Evolutionary conservation across 2,888 invertebrate genomes (phyloP), one percentile per base, ranked within the genome.

Genomic region (Eristalinus sepulchralis): DNA sequence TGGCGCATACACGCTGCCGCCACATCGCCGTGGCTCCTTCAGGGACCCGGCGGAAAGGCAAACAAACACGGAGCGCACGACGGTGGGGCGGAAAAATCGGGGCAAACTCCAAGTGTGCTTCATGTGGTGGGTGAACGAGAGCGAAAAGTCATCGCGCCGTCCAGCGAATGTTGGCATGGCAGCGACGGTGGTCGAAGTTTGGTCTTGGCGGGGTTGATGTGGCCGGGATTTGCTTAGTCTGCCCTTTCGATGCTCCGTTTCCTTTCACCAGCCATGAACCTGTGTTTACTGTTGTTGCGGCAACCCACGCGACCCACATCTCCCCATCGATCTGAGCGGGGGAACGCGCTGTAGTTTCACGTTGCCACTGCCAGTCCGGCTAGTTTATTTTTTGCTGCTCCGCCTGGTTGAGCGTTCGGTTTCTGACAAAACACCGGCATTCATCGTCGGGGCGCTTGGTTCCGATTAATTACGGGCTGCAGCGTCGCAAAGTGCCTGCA

Each of bases 401-500:
- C 1, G 31, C 59, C 17, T 53, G 57, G 17, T 68, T n/a, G n/a
- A n/a, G 31, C 57, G 24, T 64, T 71, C 33, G 11, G 59, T 59
- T 64, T 47, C 33, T 22, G 36, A 31, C 57, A 64, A 59, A 47
- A 57, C 20, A 36, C 53, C n/a, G 60, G 60, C 31, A 17, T 57
- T 39, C 57, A 66, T 3, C 47, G 76, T 66, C 53, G 64, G 70
- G 71, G 77, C 71, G 77, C 71, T 57, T 62, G n/a, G 67, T 67
- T 17, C 55, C 70, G 77, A 77, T 83, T 83, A 83, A 83, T 77
- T 83, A 77, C 53, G 47, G 70, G 34, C 47, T 31, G 66, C 27
- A 17, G 27, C n/a, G 24, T n/a, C 60, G 31, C 22, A 31, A 6
- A 31, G 17, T 47, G 20, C 20, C 22, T 34, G 13, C 8, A 27